These are phyloP conservation scores for Beaufortia kweichowensis DNA, from an alignment of 2,113 vertebrate species.

Conservation along the genomic window DNA sequence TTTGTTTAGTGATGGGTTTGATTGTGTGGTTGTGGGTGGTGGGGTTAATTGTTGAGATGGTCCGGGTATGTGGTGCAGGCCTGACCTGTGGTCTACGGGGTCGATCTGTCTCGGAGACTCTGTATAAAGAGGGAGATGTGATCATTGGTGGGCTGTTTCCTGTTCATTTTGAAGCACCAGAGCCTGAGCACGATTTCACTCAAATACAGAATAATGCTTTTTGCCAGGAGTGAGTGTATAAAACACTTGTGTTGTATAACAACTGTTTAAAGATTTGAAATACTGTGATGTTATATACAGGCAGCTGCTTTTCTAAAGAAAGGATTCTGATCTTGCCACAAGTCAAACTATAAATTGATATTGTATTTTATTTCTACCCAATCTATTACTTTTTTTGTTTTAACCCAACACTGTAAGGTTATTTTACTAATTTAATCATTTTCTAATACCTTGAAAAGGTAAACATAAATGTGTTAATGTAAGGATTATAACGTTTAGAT, in stretches of 20 bases:
- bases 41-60: slow-evolving; percentile 42
- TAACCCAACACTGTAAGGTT: not conserved
- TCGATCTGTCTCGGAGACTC: slow-evolving; percentile 54
- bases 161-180: slow-evolving; percentile 56
- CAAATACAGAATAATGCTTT: slow-evolving; percentile 14
- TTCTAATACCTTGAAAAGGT: too few relatives aligned
- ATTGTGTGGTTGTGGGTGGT: slow-evolving; percentile 47
- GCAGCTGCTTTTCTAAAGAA: not conserved
- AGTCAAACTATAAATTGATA: too few relatives aligned
- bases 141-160: slow-evolving; percentile 64
- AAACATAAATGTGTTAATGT: too few relatives aligned
- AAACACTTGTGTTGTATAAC: too few relatives aligned
- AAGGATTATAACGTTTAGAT: too few relatives aligned
- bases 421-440: too few relatives aligned
- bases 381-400: not conserved
- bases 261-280: not conserved
- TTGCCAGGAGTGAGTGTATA: slow-evolving; percentile 54
- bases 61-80: slow-evolving; percentile 18
- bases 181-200: slow-evolving; percentile 56
- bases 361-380: not conserved
- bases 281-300: not conserved
- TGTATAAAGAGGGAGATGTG: slow-evolving; percentile 61
- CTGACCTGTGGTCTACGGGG: slow-evolving; percentile 54
- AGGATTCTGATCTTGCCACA: too few relatives aligned
- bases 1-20: slow-evolving; percentile 40